Base-by-base conservation (phyloP, 2,113 vertebrate species). In the Pungitius pungitius region DNA sequence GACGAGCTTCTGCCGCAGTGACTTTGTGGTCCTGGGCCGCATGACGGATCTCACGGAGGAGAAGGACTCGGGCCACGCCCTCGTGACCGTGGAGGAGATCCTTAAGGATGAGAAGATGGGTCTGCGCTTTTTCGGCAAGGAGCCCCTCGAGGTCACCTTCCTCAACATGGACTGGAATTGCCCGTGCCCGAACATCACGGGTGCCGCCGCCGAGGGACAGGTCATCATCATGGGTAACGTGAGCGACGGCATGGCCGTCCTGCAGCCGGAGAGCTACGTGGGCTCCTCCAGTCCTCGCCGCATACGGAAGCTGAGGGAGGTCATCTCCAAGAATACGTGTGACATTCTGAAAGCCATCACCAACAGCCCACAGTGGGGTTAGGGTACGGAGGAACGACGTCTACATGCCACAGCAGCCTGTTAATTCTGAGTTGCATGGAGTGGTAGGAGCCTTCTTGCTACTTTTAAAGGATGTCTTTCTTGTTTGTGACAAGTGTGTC, bases 21-120 rank as follows among this genome's bases (percentile, higher is more conserved):
- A 99, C 90, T 99, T 99, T 0, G 97, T 97, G 35, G 95, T 99
- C 74, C 73, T 98, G 73, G 98, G 97, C 43, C 95, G 90, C 0
- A 94, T 99, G 86, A 95, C 94, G 0, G 97, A 98, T 81, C 87
- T 99, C 51, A 95, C 94, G 0, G 95, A 98, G 90, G 97, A 98
- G 76, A 93, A 93, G 8, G 95, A 96, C 78, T 93, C 95, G 0
- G 97, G 97, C 6, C 96, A 95, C 0, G 98, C 96, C 17, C 93
- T 98, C 12, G 94, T 99, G 82, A 95, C 88, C 0, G 95, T 99
- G 84, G 97, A 99, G 1, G 96, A 99, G 90, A 96, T 99, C 42
- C 93, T 99, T 7, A 99, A 99, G 80, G 98, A 99, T 0, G 97
- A 99, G 79, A 96, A 98, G 93, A 99, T 99, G 97, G 98, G 98